Evolutionary conservation across 2,888 invertebrate genomes (phyloP), one percentile per base, ranked within the genome.

Genomic region (Eurytoma californica): DNA sequence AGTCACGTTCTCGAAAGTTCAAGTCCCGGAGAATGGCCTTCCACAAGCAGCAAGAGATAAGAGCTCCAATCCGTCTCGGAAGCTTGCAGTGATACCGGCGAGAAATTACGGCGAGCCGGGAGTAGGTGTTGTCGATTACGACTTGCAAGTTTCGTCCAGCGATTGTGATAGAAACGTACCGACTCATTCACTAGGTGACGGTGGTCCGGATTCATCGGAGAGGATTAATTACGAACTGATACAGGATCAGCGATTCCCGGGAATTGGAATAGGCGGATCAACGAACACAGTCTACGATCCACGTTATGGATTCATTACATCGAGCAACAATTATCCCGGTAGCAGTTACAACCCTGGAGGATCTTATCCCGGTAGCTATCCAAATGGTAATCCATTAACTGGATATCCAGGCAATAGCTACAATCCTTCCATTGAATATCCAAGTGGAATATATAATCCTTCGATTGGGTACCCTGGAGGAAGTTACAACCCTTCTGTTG

Each of bases 41-140:
- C 24, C 18, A 12, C 5, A n/a, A 12, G 63, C 3, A 14, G 57
- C 77, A 2, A 16, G 18, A 30, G 76, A 80, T 28, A 80, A 80
- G 28, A 80, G 76, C n/a, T 66, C 79, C 0, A 53, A 69, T 20
- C 16, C 24, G 4, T 18, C 55, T 30, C 51, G 24, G 1, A 74
- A 47, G 51, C 18, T 69, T 1, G 12, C 47, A 0, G 53, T 28
- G 7, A 0, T 68, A 0, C 73, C 78, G 20, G 72, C 82, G 9
- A 79, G 81, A 49, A 76, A 68, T 30, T 82, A 83, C 72, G 84
- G 82, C 4, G 77, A 78, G 13, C 82, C 84, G 0, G 72, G 68
- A 0, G 13, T 72, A 13, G 55, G 51, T 1, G 39, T 67, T 3
- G 72, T 72, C 2, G 76, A 81, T 28, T 79, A 78, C 55, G 72